A percentile compares a stretch with the other conserved stretches of the same genome.
Conservation (phyloP, 2,888 invertebrate species). For the Pherbina coryleti region DNA sequence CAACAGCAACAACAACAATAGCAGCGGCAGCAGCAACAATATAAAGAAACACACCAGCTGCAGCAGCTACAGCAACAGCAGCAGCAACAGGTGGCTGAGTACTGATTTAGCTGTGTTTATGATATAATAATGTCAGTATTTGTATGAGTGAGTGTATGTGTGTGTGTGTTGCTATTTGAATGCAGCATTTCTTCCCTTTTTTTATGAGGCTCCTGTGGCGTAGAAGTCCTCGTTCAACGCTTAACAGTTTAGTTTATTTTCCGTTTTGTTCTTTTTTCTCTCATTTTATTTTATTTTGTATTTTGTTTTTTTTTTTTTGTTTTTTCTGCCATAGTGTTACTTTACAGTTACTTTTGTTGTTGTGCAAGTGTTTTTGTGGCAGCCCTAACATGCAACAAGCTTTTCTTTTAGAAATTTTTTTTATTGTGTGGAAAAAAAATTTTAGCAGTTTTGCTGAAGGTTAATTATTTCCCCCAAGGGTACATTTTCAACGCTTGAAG, state of each 20-base stretch:
- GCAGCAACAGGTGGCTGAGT: slow-evolving; percentile 33
- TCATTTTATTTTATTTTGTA: neutral
- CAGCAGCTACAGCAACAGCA: slow-evolving; percentile 24
- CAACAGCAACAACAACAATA: slow-evolving; percentile 44
- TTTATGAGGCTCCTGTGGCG: slow-evolving; percentile 28
- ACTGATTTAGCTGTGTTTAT: slow-evolving; percentile 25
- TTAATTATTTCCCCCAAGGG: neutral
- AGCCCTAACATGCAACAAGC: neutral
- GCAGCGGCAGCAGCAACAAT: slow-evolving; percentile 19
- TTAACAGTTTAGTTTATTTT: slow-evolving; percentile 5
- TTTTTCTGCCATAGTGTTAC: neutral
- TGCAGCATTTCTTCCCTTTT: slow-evolving; percentile 10
- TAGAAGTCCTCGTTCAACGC: neutral
- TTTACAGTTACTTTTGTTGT: neutral
- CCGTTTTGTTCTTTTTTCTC: neutral
- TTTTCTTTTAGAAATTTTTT: neutral
- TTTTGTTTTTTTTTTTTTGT: neutral
- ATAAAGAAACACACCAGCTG: slow-evolving; percentile 3
- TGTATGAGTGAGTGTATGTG: neutral
- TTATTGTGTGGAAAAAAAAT: neutral
- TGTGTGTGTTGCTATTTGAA: neutral
- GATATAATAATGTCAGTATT: slow-evolving; percentile 33
- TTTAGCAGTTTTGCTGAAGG: neutral
- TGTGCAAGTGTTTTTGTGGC: neutral
- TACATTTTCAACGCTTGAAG: neutral